phyloP scores from a whole-genome alignment of 2,797 vertebrate genomes.

The Spizella passerina region DNA sequence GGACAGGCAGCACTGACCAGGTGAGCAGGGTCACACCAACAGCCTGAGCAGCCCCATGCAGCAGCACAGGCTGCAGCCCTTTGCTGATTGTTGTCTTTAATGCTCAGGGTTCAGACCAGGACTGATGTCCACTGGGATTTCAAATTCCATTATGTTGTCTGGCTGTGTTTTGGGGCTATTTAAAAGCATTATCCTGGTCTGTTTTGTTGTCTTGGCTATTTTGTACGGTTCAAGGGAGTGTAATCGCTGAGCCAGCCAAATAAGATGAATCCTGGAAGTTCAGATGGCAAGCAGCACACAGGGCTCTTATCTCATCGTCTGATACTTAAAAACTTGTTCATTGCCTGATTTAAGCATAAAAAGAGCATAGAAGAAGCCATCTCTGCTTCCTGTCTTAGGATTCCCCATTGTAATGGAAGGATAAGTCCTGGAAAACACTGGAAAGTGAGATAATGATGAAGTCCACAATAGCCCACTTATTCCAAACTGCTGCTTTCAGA shows the following conservation, averaged over 20 bases:
- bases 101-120: background rate
- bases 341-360: background rate
- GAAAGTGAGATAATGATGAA: slow-evolving; percentile 17
- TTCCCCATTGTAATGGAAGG: slow-evolving; percentile 17
- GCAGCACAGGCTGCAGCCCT: accelerated
- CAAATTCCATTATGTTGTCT: background rate
- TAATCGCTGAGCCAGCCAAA: background rate
- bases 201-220: background rate
- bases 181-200: background rate
- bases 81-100: accelerated
- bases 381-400: slow-evolving; percentile 39
- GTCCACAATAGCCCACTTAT: background rate
- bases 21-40: background rate
- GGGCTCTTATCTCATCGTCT: slow-evolving; percentile 48
- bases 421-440: background rate
- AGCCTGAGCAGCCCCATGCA: background rate
- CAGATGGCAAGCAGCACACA: background rate
- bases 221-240: background rate
- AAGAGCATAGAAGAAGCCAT: background rate
- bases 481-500: slow-evolving; percentile 13
- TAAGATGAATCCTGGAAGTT: background rate
- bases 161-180: background rate
- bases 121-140: background rate
- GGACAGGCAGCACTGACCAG: background rate
- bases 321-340: background rate